A percentile compares a stretch with the other conserved stretches of the same genome.
These are phyloP conservation scores for Sterna hirundo DNA, from an alignment of 2,113 vertebrate genomes.

Conservation along the genomic window DNA sequence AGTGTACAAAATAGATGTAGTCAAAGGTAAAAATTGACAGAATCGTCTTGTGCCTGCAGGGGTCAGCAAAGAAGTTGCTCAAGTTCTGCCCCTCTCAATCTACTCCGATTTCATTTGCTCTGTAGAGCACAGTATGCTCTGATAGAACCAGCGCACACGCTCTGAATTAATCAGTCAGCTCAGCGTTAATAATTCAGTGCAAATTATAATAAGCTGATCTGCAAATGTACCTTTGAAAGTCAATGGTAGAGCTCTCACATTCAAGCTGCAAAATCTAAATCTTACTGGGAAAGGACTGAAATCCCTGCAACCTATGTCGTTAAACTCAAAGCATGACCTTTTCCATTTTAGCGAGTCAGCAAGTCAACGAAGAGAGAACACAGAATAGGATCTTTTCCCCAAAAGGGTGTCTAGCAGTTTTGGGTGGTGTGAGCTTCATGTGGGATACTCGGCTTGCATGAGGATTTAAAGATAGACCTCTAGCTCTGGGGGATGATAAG, in stretches of 20 bases:
- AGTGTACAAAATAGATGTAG: background rate
- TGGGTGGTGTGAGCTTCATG: background rate
- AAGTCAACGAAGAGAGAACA: background rate
- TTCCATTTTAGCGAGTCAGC: background rate
- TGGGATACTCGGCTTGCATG: background rate
- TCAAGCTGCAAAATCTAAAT: background rate
- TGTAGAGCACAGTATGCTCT: background rate
- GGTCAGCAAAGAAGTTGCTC: constrained; percentile 37
- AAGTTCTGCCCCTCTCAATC: background rate
- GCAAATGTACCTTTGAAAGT: constrained; percentile 8
- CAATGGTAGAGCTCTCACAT: background rate
- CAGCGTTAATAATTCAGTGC: constrained; percentile 34
- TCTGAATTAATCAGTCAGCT: constrained; percentile 11
- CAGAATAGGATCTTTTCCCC: background rate
- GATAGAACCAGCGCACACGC: background rate
- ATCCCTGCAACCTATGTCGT: background rate
- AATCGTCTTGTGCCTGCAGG: constrained; percentile 8
- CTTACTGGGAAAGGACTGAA: background rate
- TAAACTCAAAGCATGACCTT: background rate
- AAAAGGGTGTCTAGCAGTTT: background rate
- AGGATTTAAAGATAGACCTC: background rate
- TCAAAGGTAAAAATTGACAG: background rate
- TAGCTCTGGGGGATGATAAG: background rate
- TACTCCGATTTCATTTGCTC: background rate
- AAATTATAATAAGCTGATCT: constrained; percentile 14